A percentile compares a stretch with the other conserved stretches of the same genome.
Conservation (phyloP, 2,888 invertebrate genomes). For the Zhengitettix transpicula region DNA sequence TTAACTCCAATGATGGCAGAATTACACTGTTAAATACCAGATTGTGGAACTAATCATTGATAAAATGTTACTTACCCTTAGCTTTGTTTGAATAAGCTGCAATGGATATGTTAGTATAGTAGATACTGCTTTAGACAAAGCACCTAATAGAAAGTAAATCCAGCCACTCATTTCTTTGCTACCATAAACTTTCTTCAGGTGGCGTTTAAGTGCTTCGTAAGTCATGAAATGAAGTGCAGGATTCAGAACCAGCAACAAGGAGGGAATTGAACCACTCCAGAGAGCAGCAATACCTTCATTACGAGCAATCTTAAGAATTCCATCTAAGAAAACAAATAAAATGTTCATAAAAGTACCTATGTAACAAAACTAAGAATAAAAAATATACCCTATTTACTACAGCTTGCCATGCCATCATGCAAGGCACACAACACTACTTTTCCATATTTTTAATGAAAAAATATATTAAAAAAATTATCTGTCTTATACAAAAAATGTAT, state of each 20-base stretch:
- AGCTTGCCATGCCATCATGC: too few relatives aligned
- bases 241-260: conserved; percentile 70
- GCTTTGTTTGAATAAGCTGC: conserved; percentile 68
- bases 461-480: too few relatives aligned
- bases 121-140: conserved; percentile 67
- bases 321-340: conserved; percentile 1
- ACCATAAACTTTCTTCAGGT: conserved; percentile 31
- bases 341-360: too few relatives aligned
- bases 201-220: conserved; percentile 71
- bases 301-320: conserved; percentile 35
- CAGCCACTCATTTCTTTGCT: conserved; percentile 38
- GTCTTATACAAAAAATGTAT: too few relatives aligned
- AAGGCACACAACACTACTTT: too few relatives aligned
- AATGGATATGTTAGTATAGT: conserved; percentile 81
- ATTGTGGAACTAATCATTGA: too few relatives aligned
- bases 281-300: conserved; percentile 58
- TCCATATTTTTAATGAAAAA: too few relatives aligned
- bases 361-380: too few relatives aligned
- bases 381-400: too few relatives aligned
- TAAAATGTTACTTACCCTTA: conserved; percentile 30
- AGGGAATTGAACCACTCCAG: conserved; percentile 74
- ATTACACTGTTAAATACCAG: too few relatives aligned
- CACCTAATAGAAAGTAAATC: conserved; percentile 58
- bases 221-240: conserved; percentile 88
- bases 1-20: too few relatives aligned